Evolutionary conservation across 2,113 vertebrate genomes (phyloP), one percentile per base, ranked within the genome.

Genomic region (Microcebus tavaratra): DNA sequence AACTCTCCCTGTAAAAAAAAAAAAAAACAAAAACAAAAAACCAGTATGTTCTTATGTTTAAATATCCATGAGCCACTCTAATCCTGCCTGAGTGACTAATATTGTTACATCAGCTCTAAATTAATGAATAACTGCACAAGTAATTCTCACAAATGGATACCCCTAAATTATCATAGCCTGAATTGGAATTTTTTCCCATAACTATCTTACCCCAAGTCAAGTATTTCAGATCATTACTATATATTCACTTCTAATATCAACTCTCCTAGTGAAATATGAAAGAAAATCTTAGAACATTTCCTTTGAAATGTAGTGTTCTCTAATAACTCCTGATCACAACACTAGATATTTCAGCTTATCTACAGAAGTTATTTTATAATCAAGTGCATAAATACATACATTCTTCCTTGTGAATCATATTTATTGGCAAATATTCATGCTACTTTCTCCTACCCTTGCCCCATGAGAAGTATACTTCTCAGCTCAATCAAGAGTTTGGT

Each of bases 161-260:
- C 0, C 73, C 50, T 42, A 95, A 94, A 92, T 97, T 90, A 72
- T 82, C 80, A 81, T 39, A 83, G 5, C 20, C 65, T 82, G 27
- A 91, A 81, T 96, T 73, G 79, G 25, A 86, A 79, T 91, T 82
- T 95, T 85, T 39, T 57, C 55, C 23, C 75, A 27, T 34, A 88
- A 15, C 4, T 50, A 45, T 82, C 36, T 91, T 39, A 86, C 53
- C n/a, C 57, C 12, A 73, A 45, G 3, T 50, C 63, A 67, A 57
- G 9, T 59, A 91, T 68, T 82, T 91, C n/a, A 85, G 6, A 67
- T 92, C 27, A 85, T 81, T 45, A 55, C 29, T 67, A n/a, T 83
- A 34, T 65, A 78, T 65, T 20, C 6, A 59, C 20, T 95, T 79
- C 79, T 42, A 78, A 82, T 89, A 50, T 23, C 59, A 92, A 81